Base-by-base conservation (phyloP, 1,140 invertebrate species). In the Hypothenemus hampei region DNA sequence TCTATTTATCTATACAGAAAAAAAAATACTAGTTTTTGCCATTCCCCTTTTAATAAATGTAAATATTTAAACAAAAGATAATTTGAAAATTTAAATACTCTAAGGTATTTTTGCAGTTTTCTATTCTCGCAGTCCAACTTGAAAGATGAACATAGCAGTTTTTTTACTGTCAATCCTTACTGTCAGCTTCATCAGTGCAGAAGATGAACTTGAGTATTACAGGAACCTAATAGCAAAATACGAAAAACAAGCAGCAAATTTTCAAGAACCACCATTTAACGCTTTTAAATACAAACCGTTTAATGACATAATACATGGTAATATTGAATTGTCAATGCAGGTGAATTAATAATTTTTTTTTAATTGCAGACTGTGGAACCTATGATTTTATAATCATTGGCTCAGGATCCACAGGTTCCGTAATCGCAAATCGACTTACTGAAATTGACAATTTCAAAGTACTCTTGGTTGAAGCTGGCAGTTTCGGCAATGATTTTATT, bases 401-500 rank as follows among this genome's bases (percentile, higher is more conserved):
- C 7, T 78, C 79, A 2, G 83, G 83, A 18, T 48, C 76, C 74
- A 74, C 79, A 11, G 82, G 82, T 4, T 71, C 76, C 29, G 77
- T 80, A 4, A 54, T 84, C 22, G 81, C 81, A 2, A 78, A 73
- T 40, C 67, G 82, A 35, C 70, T 85, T 7, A 73, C 80, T 1
- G 76, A 77, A 62, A 60, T 70, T 11, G 47, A 59, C 13, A 57
- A 73, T 29, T 72, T 70, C 64, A 75, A 66, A 19, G 73, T 82
- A 10, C 63, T 82, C 13, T 47, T 82, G 15, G 16, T 82, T 7
- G 81, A 82, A 70, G 79, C 77, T 8, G 87, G 86, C 0, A 78
- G 78, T 5, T 79, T 82, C 49, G 85, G 87, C 61, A 82, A 81
- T 21, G 75, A 82, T 26, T 76, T 86, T 49, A 79, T 83, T 3